Evolutionary conservation across 2,113 vertebrate species (phyloP), one percentile per base, ranked within the genome.

Genomic region (Camelus dromedarius): DNA sequence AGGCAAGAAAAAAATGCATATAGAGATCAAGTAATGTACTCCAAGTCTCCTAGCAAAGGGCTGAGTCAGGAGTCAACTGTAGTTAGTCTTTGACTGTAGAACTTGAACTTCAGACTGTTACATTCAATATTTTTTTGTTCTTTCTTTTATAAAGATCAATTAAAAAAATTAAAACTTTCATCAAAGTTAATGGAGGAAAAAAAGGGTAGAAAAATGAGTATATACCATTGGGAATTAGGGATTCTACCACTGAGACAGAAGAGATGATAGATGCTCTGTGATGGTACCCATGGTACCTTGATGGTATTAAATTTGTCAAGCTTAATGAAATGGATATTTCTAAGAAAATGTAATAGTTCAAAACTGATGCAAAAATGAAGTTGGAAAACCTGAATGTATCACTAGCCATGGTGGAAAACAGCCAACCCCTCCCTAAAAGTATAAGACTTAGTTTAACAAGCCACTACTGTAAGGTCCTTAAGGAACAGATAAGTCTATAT

Each of bases 361-460:
- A 92, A 96, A 85, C 9, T 13, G 48, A 92, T 56, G 24, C 18
- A 50, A 56, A 81, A 84, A 42, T 83, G 35, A 94, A 92, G 70
- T 46, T 82, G 72, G 38, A 84, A 69, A 69, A 87, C 5, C 18
- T 19, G 4, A 70, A 32, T 42, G 14, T 46, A 60, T 85, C 60
- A 88, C 66, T 42, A 62, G 19, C n/a, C 3, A n/a, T 60, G 20
- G 10, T 19, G 12, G 54, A 58, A 95, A 92, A 88, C 56, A 67
- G 28, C 30, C 28, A 35, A 42, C 38, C n/a, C 46, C 13, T 20
- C 15, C 0, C 5, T 0, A 80, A 83, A 80, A n/a, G 18, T 22
- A 69, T n/a, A 86, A 89, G 76, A 77, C 24, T 35, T 1, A 54
- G 73, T 52, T 83, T 92, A 77, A 38, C 56, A 79, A 95, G 26